Evolutionary conservation across 2,797 vertebrate species (phyloP), one percentile per base, ranked within the genome.

Genomic region (Hephaestus fuliginosus): DNA sequence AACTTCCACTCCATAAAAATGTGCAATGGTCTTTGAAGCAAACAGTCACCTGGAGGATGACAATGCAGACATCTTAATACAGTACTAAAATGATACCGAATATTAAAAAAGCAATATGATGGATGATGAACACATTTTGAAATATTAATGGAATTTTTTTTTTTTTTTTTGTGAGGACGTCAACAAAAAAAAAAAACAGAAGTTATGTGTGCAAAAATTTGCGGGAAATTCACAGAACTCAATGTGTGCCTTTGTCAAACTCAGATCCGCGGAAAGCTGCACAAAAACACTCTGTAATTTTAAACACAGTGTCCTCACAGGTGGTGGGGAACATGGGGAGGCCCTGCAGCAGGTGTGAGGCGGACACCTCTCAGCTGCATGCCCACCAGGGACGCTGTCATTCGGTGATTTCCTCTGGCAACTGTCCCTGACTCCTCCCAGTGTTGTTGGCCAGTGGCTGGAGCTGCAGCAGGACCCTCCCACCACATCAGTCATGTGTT

Each of bases 351-450:
- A 7, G 12, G 28, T 13, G 18, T 3, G 25, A 25, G 30, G 30
- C 25, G 49, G 63, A 57, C 51, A 53, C 12, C 33, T 41, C n/a
- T 17, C 68, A 61, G 74, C 46, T 63, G 28, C 56, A 66, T 43
- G 70, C 63, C 49, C 49, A 49, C 22, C n/a, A 55, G 33, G 15
- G 4, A 36, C 12, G 49, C 14, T 56, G 69, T 62, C 75, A 82
- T 87, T 87, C 87, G 73, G 75, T 53, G 86, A 82, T 89, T 86
- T 90, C 62, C 80, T 87, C 85, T 85, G 84, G 82, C 82, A 87
- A 88, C 88, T 58, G 74, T 77, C 65, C 4, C 17, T 73, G 87
- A 80, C 89, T 92, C 91, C 89, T 82, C 93, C 92, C 89, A 75
- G 18, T 51, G 28, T 5, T 20, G 51, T 76, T 70, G 71, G 78